Evolutionary conservation across 2,797 vertebrate species (phyloP).

Genomic region (Martes flavigula): DNA sequence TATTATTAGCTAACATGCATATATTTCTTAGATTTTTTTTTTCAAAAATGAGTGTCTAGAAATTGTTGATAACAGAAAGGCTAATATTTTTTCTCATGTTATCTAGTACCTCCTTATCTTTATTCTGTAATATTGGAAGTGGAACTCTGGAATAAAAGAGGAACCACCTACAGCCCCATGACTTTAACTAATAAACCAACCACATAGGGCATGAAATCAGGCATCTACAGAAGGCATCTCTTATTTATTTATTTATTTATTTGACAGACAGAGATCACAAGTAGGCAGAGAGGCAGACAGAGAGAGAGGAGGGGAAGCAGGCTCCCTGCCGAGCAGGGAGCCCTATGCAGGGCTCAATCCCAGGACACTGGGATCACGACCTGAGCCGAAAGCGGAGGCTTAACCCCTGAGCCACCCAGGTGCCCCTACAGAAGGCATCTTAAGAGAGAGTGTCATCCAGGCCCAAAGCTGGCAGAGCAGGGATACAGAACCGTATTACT

Average conservation of each 20-base stretch:
- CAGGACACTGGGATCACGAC: too few species aligned
- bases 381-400: too few species aligned
- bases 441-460: neutral
- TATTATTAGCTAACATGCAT: neutral
- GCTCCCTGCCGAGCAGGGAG: too few species aligned
- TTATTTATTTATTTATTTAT: too few species aligned
- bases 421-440: neutral
- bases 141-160: neutral
- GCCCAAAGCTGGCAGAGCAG: neutral
- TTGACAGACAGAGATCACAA: too few species aligned
- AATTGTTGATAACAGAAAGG: neutral
- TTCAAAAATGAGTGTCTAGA: neutral
- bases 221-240: neutral
- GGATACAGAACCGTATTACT: rapidly evolving
- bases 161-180: neutral
- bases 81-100: neutral
- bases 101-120: neutral
- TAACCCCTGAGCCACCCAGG: too few species aligned
- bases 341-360: too few species aligned
- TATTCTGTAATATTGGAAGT: neutral
- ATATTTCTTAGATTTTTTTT: neutral
- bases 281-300: too few species aligned
- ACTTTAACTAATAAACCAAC: neutral
- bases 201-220: too few species aligned
- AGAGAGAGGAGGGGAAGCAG: too few species aligned